These are phyloP conservation scores for Oscheius sp. DNA, from an alignment of 2,888 invertebrate genomes.

Conservation along the genomic window DNA sequence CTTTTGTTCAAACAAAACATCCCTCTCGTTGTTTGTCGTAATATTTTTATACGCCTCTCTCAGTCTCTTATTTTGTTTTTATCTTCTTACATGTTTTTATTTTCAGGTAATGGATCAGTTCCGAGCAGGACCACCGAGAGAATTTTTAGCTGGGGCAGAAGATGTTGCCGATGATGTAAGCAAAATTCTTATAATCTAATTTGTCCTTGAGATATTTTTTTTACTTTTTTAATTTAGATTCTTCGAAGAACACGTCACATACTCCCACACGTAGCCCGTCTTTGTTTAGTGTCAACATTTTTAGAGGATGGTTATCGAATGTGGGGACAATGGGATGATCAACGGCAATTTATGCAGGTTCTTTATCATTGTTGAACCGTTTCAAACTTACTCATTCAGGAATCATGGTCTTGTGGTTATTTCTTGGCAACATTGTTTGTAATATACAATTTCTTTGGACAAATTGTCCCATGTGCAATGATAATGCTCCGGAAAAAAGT, in stretches of 20 bases:
- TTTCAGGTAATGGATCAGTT: slow-evolving; percentile 59
- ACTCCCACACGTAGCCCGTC: slow-evolving; percentile 91
- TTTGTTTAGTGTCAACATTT: slow-evolving; percentile 98
- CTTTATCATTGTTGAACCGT: background rate
- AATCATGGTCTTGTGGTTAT: slow-evolving; percentile 85
- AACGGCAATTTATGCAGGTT: slow-evolving; percentile 73
- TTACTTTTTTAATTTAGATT: slow-evolving; percentile 57
- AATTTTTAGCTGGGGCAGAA: slow-evolving; percentile 65
- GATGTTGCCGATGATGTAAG: slow-evolving; percentile 71
- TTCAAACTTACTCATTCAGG: slow-evolving; percentile 41
- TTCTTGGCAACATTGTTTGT: slow-evolving; percentile 95
- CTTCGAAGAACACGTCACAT: slow-evolving; percentile 77
- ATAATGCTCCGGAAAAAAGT: slow-evolving; percentile 92
- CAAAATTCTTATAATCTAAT: slow-evolving; percentile 18
- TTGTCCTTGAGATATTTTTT: background rate
- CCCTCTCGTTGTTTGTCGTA: background rate
- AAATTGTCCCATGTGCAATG: slow-evolving; percentile 95
- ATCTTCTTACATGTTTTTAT: no score
- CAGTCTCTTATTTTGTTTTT: background rate
- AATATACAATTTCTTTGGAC: slow-evolving; percentile 91
- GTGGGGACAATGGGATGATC: slow-evolving; percentile 86
- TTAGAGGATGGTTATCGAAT: slow-evolving; percentile 98
- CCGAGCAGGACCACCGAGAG: slow-evolving; percentile 53
- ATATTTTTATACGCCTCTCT: background rate
- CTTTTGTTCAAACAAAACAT: background rate